Base-by-base conservation (phyloP, 2,888 invertebrate genomes). In the Diaperis boleti region DNA sequence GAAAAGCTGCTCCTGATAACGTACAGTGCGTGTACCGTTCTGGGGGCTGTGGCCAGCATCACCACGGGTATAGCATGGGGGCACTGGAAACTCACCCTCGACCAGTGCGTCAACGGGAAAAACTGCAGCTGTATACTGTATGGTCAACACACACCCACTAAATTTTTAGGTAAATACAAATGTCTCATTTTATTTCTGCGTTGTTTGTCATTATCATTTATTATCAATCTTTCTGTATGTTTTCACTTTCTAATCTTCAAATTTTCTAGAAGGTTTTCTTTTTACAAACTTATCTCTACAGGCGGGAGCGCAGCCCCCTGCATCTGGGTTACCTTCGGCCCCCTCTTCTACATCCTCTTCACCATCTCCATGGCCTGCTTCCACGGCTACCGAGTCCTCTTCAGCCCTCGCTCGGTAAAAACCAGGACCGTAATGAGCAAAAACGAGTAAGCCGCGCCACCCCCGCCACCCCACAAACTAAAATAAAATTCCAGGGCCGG, bases 41-140 rank as follows among this genome's bases (percentile, higher is more conserved):
- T 75, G 45, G 80, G 80, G 6, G 74, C 76, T 11, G 74, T 72
- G 15, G 74, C 79, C 1, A 79, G 79, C 56, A 82, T 87, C 64
- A 85, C 86, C 42, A 77, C 84, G 22, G 89, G 87, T 2, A 84
- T 90, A 55, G 86, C 88, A 0, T 90, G 88, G 85, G 84, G 86
- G 41, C 89, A 90, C 75, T 90, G 90, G 90, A 84, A 85, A 42
- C 82, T 84, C 11, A 89, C 89, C 0, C 79, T 90, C 1, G 89
- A 90, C 72, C 86, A 87, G 41, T 90, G 90, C 69, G 84, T 85
- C 0, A 83, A 41, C 22, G 87, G 88, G 69, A 85, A 85, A 2
- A 89, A 88, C 72, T 90, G 90, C 72, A 90, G 89, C 35, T 90
- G 90, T 71, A 88, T 89, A 70, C 81, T 90, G 31, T 88, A 87